A percentile compares a stretch with the other conserved stretches of the same genome.
These are phyloP conservation scores for Jordanella pulchra DNA, from an alignment of 2,797 vertebrate species.

Conservation along the genomic window DNA sequence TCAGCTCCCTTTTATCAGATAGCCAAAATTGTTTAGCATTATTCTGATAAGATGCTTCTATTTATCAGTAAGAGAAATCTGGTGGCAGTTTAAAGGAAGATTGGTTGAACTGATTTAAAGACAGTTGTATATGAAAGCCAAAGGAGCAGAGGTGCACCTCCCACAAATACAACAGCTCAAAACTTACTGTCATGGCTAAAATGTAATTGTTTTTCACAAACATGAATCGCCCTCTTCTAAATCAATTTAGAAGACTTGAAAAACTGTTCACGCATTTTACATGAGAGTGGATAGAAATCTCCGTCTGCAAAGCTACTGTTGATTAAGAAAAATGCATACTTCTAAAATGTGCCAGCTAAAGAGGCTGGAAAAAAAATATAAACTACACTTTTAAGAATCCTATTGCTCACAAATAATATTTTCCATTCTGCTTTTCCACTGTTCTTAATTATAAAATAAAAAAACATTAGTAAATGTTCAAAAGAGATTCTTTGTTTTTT, in stretches of 20 bases:
- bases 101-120: background rate
- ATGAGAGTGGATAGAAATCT: background rate
- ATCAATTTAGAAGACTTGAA: background rate
- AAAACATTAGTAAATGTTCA: background rate
- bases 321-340: background rate
- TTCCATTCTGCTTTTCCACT: background rate
- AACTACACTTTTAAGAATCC: background rate
- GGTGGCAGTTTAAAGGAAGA: background rate
- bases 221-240: background rate
- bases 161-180: background rate
- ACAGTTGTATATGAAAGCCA: background rate
- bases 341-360: background rate
- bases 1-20: background rate
- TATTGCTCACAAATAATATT: background rate
- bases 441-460: background rate
- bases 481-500: background rate
- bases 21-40: background rate
- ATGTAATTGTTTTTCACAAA: background rate
- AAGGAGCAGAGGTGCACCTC: background rate
- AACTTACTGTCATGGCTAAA: background rate
- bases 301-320: background rate
- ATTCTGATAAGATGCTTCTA: background rate
- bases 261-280: background rate
- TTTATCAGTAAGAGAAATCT: background rate
- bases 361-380: background rate